A percentile compares a stretch with the other conserved stretches of the same genome.
phyloP scores from a whole-genome alignment of 1,140 invertebrate genomes.

The Lordiphosa stackelbergi region DNA sequence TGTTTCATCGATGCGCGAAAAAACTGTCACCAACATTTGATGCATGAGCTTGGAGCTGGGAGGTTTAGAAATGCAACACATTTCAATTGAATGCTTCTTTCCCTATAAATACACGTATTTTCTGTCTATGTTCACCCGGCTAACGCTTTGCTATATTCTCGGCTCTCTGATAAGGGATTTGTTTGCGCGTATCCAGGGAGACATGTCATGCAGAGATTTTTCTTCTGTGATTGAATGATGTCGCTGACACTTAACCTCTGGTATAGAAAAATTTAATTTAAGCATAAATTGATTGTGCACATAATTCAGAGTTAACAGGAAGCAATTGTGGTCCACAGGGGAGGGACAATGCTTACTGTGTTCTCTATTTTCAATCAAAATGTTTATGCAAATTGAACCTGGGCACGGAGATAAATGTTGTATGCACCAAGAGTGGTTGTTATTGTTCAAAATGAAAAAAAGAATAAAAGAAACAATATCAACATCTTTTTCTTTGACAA shows the following conservation, averaged over 20 bases:
- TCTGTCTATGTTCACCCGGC: no score
- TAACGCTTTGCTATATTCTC: no score
- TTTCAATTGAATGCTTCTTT: no score
- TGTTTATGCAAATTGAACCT: constrained; percentile 30
- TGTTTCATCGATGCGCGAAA: no score
- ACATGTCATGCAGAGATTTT: no score
- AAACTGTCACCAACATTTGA: no score
- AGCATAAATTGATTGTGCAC: neutral
- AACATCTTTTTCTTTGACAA: constrained; percentile 36
- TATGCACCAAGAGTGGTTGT: constrained; percentile 14
- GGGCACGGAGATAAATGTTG: constrained; percentile 2
- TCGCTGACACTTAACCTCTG: constrained; percentile 12
- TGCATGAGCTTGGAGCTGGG: no score
- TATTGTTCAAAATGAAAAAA: constrained; percentile 19
- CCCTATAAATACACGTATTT: no score
- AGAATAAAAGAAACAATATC: constrained; percentile 9
- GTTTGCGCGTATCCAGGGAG: no score
- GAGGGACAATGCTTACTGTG: no score
- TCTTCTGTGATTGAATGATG: neutral
- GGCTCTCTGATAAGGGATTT: no score
- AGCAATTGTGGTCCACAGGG: neutral
- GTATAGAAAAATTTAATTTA: constrained; percentile 23
- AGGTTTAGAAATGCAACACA: no score
- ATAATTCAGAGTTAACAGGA: neutral
- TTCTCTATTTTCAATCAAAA: constrained; percentile 9